Evolutionary conservation across 2,888 invertebrate genomes (phyloP).

Genomic region (Idaea straminata): DNA sequence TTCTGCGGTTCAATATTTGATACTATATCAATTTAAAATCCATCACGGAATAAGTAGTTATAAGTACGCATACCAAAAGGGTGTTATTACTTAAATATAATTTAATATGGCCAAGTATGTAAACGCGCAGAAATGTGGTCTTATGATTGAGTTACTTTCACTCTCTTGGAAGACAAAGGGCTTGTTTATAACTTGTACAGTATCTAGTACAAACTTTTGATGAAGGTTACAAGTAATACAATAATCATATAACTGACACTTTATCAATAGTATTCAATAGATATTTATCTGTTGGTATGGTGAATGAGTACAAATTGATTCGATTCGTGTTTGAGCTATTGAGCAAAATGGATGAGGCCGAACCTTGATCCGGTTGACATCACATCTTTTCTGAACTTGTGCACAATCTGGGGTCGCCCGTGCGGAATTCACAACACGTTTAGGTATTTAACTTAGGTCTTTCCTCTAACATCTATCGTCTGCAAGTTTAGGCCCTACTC

Average conservation of each 20-base stretch:
- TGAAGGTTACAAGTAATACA: not conserved
- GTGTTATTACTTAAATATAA: conserved; percentile 30
- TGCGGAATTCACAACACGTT: conserved; percentile 24
- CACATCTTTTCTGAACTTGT: conserved; percentile 47
- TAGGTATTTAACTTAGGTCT: not conserved
- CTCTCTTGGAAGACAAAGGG: conserved; percentile 63
- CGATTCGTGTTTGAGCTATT: conserved; percentile 43
- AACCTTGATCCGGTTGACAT: conserved; percentile 67
- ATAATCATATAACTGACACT: not conserved
- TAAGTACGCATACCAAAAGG: conserved; percentile 39
- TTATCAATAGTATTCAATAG: conserved; percentile 6
- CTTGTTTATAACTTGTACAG: not conserved
- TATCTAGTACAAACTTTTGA: not conserved
- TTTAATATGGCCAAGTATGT: conserved; percentile 42
- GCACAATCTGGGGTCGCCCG: conserved; percentile 34
- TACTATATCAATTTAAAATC: conserved; percentile 40
- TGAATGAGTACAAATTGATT: conserved; percentile 29
- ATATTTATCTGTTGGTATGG: conserved; percentile 10
- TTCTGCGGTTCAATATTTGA: conserved; percentile 20
- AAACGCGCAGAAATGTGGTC: conserved; percentile 37
- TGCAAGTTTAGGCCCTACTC: not conserved
- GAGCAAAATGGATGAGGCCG: conserved; percentile 61
- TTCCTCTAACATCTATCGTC: not conserved
- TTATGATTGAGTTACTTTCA: conserved; percentile 58
- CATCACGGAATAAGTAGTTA: conserved; percentile 31